Evolutionary conservation across 2,797 vertebrate genomes (phyloP).

Genomic region (Ibycter americanus): DNA sequence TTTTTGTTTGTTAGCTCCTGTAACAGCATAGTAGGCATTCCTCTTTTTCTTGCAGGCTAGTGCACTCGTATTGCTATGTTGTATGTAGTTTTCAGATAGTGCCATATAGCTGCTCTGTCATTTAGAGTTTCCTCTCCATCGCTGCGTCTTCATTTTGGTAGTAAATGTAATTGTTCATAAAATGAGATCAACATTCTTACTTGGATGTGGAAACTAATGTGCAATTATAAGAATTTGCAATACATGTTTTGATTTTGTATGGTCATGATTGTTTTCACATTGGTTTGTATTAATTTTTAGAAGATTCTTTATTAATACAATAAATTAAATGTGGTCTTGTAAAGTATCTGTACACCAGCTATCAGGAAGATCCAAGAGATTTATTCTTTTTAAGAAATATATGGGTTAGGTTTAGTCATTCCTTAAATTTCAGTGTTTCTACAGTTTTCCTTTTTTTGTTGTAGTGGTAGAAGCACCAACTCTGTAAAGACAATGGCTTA

Average conservation of each 20-base stretch:
- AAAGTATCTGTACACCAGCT: not conserved
- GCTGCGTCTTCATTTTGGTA: not conserved
- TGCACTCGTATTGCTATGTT: rapidly evolving
- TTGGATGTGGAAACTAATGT: not conserved
- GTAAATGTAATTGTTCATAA: not conserved
- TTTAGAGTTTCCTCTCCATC: not conserved
- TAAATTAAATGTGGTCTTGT: not conserved
- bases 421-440: not conserved
- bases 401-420: not conserved
- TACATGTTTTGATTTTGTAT: not conserved
- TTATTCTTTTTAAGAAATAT: not conserved
- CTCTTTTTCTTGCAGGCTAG: not conserved
- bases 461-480: not conserved
- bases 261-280: not conserved
- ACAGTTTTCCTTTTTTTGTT: not conserved
- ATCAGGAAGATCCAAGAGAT: not conserved
- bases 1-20: not conserved
- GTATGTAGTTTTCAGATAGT: not conserved
- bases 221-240: not conserved
- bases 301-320: not conserved
- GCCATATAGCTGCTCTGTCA: not conserved
- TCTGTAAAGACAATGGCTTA: not conserved
- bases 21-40: not conserved
- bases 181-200: not conserved
- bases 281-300: not conserved